phyloP scores from a whole-genome alignment of 2,113 vertebrate species.

The Perca schrenkii region DNA sequence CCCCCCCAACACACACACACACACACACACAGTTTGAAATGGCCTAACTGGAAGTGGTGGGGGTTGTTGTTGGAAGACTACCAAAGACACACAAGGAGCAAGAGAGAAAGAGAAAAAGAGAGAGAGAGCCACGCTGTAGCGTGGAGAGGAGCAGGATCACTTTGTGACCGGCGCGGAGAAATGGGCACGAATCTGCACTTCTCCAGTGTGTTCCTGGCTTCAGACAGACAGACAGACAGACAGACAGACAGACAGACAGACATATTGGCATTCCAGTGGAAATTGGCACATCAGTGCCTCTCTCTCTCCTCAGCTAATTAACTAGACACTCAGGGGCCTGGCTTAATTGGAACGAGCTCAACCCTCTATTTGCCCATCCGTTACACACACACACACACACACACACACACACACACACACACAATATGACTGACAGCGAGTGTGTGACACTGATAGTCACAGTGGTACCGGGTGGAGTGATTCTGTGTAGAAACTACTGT shows the following conservation, averaged over 20 bases:
- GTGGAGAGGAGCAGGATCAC: too few relatives aligned
- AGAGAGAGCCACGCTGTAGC: too few relatives aligned
- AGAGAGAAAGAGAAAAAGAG: too few relatives aligned
- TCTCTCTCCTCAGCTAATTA: conserved; percentile 80
- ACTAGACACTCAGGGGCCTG: conserved; percentile 65
- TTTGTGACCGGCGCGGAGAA: too few relatives aligned
- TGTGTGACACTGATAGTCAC: conserved; percentile 49
- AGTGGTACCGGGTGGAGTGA: conserved; percentile 13
- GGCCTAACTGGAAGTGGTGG: too few relatives aligned
- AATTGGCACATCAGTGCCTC: conserved; percentile 69
- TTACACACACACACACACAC: conserved; percentile 48
- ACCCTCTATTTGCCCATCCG: conserved; percentile 62
- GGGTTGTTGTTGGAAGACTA: too few relatives aligned
- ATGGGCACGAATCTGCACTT: too few relatives aligned
- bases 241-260: conserved; percentile 7
- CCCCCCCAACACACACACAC: too few relatives aligned
- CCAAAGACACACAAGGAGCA: too few relatives aligned
- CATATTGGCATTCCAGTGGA: conserved; percentile 61
- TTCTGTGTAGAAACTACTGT: background rate
- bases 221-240: background rate
- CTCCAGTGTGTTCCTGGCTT: too few relatives aligned
- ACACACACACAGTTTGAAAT: too few relatives aligned
- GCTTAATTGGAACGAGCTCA: conserved; percentile 78
- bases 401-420: background rate
- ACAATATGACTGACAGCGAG: conserved; percentile 39